phyloP scores from a whole-genome alignment of 1,140 invertebrate genomes.

The Battus philenor region DNA sequence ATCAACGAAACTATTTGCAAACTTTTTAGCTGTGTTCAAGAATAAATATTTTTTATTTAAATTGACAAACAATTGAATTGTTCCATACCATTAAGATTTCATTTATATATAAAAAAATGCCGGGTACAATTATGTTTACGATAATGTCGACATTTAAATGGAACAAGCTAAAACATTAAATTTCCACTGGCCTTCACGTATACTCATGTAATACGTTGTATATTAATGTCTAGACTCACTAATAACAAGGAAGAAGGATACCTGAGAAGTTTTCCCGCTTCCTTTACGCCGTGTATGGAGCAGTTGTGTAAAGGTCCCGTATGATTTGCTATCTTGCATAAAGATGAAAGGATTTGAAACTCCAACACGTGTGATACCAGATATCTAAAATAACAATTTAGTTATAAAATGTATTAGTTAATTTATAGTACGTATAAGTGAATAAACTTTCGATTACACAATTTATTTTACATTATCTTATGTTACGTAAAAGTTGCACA shows the following conservation, averaged over 20 bases:
- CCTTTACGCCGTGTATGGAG: constrained; percentile 51
- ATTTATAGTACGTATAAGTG: no score
- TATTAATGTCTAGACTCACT: constrained; percentile 3
- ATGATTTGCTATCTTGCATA: constrained; percentile 77
- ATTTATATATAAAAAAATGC: background rate
- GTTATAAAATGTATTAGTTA: no score
- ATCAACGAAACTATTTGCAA: no score
- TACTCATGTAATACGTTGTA: no score
- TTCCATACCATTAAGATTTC: no score
- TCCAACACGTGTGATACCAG: constrained; percentile 81
- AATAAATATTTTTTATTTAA: background rate
- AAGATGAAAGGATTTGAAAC: constrained; percentile 81
- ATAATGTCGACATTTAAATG: background rate
- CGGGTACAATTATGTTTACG: background rate
- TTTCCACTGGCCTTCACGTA: background rate
- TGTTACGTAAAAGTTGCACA: no score
- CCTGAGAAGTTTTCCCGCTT: constrained; percentile 67
- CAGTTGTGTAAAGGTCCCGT: constrained; percentile 62
- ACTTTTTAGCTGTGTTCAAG: no score
- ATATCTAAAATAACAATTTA: constrained; percentile 77
- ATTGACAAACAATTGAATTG: background rate
- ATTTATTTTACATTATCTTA: no score
- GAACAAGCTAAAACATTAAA: background rate
- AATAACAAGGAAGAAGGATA: constrained; percentile 24
- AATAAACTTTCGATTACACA: no score